Evolutionary conservation across 1,140 invertebrate species (phyloP), one percentile per base, ranked within the genome.

Genomic region (Trachymyrmex septentrionalis): DNA sequence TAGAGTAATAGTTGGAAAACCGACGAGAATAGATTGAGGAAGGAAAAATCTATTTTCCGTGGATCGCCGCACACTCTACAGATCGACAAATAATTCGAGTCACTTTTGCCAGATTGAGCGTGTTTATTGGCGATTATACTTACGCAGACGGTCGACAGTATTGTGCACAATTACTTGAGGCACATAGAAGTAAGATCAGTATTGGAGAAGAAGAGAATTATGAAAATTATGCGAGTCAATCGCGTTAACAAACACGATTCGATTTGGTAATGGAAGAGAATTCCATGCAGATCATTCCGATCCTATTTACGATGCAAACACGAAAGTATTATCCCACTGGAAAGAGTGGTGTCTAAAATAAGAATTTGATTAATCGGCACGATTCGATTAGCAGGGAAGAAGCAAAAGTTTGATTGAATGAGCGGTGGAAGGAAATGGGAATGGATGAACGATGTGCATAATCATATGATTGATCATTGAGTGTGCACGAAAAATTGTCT

Each of bases 381-480:
- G 14, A 30, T 73, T 55, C n/a, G 53, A 34, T 14, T 30, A 16
- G n/a, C n/a, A 30, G 14, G 12, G 9, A 27, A 34, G n/a, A n/a
- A 14, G 30, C n/a, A 14, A 81, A 59, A 71, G 64, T 81, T 57
- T 2, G 16, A 10, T 3, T 59, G 64, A 81, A 81, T 44, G 77
- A 71, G 14, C 34, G 10, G 4, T 3, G 2, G 24, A 44, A n/a
- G 19, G 24, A 64, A 53, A 21, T 38, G 38, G 14, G 69, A 63
- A 84, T 44, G 21, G 24, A 73, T 61, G 53, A 61, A 48, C 69
- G 24, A 82, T 61, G 24, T 53, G 67, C 67, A 7, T 16, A 55
- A 44, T 44, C 38, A 44, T 44, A 1, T 38, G 80, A 75, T 84
- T 57, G 38, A 84, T n/a, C 78, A 72, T 82, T 72, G 80, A 82